phyloP scores from a whole-genome alignment of 2,797 vertebrate genomes.

The Parotocinclus haroldoi region DNA sequence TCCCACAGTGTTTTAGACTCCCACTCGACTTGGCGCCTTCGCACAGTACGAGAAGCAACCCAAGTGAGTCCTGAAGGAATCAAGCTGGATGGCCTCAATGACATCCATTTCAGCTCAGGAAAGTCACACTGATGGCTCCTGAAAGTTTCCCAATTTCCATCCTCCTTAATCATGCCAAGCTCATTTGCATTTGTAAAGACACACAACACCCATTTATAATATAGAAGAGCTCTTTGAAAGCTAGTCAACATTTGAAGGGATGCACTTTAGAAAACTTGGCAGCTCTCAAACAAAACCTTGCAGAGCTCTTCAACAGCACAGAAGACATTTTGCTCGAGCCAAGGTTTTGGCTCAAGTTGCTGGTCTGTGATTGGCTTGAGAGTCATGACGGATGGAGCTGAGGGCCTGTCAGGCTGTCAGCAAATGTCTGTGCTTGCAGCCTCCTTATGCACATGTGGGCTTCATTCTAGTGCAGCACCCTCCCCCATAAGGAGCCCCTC shows the following conservation, averaged over 20 bases:
- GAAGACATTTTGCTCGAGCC: constrained; percentile 22
- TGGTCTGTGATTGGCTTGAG: constrained; percentile 17
- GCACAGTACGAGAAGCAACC: not conserved
- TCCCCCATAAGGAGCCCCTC: constrained; percentile 54
- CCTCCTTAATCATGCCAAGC: not conserved
- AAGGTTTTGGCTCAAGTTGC: constrained; percentile 2
- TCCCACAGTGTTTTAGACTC: not conserved
- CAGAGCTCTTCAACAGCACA: not conserved
- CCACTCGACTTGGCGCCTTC: constrained; percentile 1
- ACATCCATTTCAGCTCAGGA: not conserved
- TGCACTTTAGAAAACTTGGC: constrained; percentile 10
- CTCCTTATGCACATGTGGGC: constrained; percentile 61
- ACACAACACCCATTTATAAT: not conserved
- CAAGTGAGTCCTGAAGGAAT: not conserved
- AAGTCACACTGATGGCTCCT: not conserved
- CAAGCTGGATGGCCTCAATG: not conserved
- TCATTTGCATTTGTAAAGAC: constrained; percentile 1
- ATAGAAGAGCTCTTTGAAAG: not conserved
- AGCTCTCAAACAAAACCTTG: constrained; percentile 6
- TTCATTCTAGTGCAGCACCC: constrained; percentile 70
- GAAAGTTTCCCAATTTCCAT: not conserved
- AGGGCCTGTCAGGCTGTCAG: constrained; percentile 18
- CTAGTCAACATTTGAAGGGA: not conserved
- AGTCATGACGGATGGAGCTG: constrained; percentile 12
- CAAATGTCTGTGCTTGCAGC: constrained; percentile 20